Conservation (phyloP, 92 coral and sea anemone genomes). For the Bergia puertoricense region DNA sequence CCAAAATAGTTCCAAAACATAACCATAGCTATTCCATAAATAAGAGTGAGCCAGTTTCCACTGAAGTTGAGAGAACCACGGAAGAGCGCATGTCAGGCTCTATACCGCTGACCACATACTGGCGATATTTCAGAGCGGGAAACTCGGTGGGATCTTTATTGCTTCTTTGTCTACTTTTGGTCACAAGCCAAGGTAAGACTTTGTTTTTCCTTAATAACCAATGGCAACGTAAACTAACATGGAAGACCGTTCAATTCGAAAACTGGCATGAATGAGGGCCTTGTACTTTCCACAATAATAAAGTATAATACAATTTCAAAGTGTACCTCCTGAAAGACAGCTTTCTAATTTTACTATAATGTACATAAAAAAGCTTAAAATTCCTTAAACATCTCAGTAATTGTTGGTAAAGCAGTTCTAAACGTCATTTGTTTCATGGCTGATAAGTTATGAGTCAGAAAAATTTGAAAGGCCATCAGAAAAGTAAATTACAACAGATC, state of each 20-base stretch:
- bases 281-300: background rate
- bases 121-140: conserved; percentile 69
- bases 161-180: conserved; percentile 47
- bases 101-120: conserved; percentile 57
- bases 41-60: conserved; percentile 26
- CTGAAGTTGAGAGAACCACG: conserved; percentile 52
- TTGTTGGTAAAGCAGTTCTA: too few species aligned
- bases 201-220: background rate
- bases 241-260: background rate
- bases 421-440: too few species aligned
- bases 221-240: background rate
- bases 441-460: too few species aligned
- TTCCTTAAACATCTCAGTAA: too few species aligned
- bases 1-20: conserved; percentile 32
- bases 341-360: too few species aligned
- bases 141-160: conserved; percentile 32
- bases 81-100: conserved; percentile 67
- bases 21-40: conserved; percentile 23
- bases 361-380: too few species aligned
- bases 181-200: conserved; percentile 64
- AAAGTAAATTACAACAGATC: too few species aligned
- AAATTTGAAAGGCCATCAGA: too few species aligned
- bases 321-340: too few species aligned
- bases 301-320: too few species aligned
- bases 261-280: background rate